Conservation (phyloP, 2,113 vertebrate species). For the Struthio camelus region DNA sequence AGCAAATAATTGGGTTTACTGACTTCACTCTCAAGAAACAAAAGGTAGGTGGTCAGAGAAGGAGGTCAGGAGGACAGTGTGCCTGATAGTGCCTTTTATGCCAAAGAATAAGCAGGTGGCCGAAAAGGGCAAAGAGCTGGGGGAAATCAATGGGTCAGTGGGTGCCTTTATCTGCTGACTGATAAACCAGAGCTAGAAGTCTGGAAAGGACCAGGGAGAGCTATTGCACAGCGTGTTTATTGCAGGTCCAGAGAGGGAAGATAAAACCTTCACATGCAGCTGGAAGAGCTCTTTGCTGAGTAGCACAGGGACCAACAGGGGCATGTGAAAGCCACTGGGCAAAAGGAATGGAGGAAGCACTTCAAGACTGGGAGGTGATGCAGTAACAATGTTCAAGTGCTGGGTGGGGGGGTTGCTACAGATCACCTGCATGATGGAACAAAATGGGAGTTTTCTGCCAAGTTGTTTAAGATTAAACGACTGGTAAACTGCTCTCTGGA, state of each 20-base stretch:
- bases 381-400: not conserved
- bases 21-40: not conserved
- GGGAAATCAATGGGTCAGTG: not conserved
- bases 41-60: not conserved
- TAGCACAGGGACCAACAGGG: rapidly evolving
- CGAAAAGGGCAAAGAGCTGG: not conserved
- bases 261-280: rapidly evolving
- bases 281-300: rapidly evolving
- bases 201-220: not conserved
- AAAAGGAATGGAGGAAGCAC: not conserved
- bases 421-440: rapidly evolving
- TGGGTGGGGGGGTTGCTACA: not conserved
- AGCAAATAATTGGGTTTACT: not conserved
- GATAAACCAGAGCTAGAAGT: not conserved
- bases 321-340: not conserved
- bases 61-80: not conserved
- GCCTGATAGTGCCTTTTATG: not conserved
- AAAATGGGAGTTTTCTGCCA: rapidly evolving
- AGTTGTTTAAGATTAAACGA: not conserved
- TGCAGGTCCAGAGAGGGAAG: not conserved
- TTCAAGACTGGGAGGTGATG: not conserved
- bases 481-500: not conserved
- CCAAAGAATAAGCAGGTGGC: not conserved
- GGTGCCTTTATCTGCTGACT: not conserved
- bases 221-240: not conserved